Base-by-base conservation (phyloP, 2,113 vertebrate genomes). In the Periophthalmodon schlosseri region DNA sequence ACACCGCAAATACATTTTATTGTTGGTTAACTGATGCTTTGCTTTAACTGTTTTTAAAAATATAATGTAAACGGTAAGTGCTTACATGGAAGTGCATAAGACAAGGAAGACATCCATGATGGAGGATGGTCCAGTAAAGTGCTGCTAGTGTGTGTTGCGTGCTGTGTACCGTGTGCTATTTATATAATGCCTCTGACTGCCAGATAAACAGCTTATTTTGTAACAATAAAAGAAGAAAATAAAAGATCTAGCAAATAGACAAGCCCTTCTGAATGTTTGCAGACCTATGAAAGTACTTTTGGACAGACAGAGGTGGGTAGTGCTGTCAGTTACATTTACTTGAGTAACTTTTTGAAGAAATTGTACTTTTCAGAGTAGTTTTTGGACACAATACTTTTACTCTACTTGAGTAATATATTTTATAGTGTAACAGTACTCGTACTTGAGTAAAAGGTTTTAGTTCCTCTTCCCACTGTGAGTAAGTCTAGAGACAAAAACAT, bases 271-370 rank as follows among this genome's bases (percentile, higher is more conserved):
- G 89, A 91, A 90, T 91, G 85, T 90, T 80, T n/a, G 28, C 46
- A 85, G 88, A 88, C 87, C 71, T 28, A 76, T 91, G 89, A 89
- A 92, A 88, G 90, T 91, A 88, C 63, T 70, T 70, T 76, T 73
- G 68, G 39, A 44, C 39, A 70, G 39, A 11, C 39, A 44, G 39
- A 44, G 39, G 39, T 44, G 39, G 39, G 39, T 44, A 10, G 39
- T 10, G 9, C 9, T 44, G 28, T 28, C 28, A 44, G 39, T 44
- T 44, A 44, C 39, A 44, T 44, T 44, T 44, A 44, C 0, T 44
- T 44, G 39, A 44, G 39, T 8, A 44, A 8, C 39, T 10, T 10
- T 44, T 44, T 44, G 39, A 44, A 44, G 39, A 44, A 44, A 9
- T 44, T 44, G 39, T 44, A 44, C 8, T 44, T 44, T 44, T 8